phyloP scores from a whole-genome alignment of 2,888 invertebrate genomes.

The Drosophila anomelani region DNA sequence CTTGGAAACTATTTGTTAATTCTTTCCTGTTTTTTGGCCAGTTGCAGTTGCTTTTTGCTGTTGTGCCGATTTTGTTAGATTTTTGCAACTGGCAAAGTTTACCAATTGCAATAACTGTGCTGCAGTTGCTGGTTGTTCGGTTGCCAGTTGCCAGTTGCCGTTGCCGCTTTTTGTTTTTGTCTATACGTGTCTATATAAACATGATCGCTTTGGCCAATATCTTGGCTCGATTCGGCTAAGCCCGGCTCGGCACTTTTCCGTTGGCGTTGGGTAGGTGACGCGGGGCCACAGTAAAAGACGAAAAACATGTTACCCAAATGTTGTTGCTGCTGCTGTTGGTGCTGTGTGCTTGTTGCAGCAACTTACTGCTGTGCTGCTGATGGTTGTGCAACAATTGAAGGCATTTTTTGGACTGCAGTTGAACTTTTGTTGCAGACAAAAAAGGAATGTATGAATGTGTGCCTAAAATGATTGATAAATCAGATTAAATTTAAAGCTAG shows the following conservation, averaged over 20 bases:
- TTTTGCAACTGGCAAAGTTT: conserved; percentile 71
- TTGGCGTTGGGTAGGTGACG: conserved; percentile 53
- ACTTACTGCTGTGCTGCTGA: conserved; percentile 35
- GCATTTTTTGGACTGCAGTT: conserved; percentile 36
- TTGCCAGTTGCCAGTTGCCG: conserved; percentile 2
- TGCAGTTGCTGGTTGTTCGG: no score
- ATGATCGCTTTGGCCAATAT: conserved; percentile 78
- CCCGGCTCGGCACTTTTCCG: conserved; percentile 12
- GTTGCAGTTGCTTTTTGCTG: conserved; percentile 38
- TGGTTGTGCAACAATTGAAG: conserved; percentile 68
- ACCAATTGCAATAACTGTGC: conserved; percentile 46
- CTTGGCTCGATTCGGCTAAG: conserved; percentile 41
- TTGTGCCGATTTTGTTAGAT: conserved; percentile 68
- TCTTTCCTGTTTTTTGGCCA: conserved; percentile 40
- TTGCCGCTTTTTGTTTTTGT: conserved; percentile 29
- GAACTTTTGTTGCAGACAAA: conserved; percentile 27
- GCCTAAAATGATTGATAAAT: not conserved
- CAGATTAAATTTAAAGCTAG: not conserved
- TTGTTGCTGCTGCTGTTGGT: conserved; percentile 43
- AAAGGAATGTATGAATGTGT: conserved; percentile 14
- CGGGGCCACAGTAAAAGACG: conserved; percentile 46
- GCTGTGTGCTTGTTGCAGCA: conserved; percentile 26
- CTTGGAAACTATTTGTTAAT: conserved; percentile 6
- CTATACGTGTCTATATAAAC: conserved; percentile 71
- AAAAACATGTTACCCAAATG: conserved; percentile 63